Percentiles rank a stretch among this genome's conserved stretches.
These are phyloP conservation scores for Nesogale talazaci DNA, from an alignment of 2,113 vertebrate species.

Conservation along the genomic window DNA sequence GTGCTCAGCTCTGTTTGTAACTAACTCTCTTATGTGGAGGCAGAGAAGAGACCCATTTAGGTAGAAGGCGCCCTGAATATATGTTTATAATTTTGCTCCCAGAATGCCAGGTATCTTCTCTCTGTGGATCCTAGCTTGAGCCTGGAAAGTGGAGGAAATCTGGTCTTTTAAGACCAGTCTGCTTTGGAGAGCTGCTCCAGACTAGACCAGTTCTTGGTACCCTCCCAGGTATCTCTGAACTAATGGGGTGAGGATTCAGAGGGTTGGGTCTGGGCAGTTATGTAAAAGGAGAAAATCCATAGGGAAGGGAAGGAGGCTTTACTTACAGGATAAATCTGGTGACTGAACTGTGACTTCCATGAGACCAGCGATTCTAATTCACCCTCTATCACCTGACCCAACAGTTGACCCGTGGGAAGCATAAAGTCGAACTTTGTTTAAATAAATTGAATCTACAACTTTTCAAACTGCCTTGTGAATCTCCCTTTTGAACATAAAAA, in stretches of 20 bases:
- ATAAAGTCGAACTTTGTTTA: conserved; percentile 27
- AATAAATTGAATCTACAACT: conserved; percentile 27
- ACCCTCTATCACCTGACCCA: not conserved
- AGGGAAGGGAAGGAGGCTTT: not conserved
- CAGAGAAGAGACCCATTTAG: not conserved
- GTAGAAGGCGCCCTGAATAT: not conserved
- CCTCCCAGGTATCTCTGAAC: not conserved
- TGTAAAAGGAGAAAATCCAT: not conserved
- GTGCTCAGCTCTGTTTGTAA: not conserved
- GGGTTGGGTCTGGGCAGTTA: not conserved
- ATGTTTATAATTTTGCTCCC: not conserved
- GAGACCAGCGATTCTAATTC: not conserved
- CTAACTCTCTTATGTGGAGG: not conserved
- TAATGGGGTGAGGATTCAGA: not conserved
- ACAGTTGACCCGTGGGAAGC: not conserved
- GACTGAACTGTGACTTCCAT: not conserved
- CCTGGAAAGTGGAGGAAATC: not conserved
- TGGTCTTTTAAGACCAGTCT: not conserved
- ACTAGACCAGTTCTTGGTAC: not conserved
- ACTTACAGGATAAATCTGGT: not conserved
- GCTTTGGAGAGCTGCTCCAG: not conserved
- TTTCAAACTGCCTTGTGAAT: conserved; percentile 56
- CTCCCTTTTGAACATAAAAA: conserved; percentile 42
- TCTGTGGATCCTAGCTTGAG: not conserved
- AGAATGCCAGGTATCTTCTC: not conserved